phyloP scores from a whole-genome alignment of 1,140 invertebrate species.

The Gryllus bimaculatus region DNA sequence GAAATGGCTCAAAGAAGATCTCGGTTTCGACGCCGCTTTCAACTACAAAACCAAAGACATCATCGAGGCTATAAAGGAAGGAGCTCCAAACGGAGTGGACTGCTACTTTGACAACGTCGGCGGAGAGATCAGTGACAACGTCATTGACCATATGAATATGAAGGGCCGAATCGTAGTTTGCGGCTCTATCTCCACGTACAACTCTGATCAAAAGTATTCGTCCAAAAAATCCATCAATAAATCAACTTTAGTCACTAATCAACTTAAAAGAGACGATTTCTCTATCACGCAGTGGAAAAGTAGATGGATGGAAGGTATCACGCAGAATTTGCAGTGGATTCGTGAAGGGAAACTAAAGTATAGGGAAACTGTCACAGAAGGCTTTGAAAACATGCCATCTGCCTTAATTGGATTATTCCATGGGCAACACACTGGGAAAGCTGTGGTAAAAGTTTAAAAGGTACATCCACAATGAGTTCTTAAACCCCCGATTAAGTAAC shows the following conservation, averaged over 20 bases:
- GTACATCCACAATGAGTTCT: too few species aligned
- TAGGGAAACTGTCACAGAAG: conserved; percentile 47
- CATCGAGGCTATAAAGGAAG: conserved; percentile 42
- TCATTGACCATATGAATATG: conserved; percentile 51
- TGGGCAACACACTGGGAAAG: conserved; percentile 54
- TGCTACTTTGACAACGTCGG: conserved; percentile 70
- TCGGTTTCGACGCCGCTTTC: conserved; percentile 56
- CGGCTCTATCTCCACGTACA: conserved; percentile 53
- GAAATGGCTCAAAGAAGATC: conserved; percentile 50
- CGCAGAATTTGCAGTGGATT: conserved; percentile 45
- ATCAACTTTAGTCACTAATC: conserved; percentile 39
- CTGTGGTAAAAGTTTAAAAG: conserved; percentile 42
- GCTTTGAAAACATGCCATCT: conserved; percentile 53
- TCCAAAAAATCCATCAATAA: conserved; percentile 38
- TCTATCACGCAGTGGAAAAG: conserved; percentile 39
- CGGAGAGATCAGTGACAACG: conserved; percentile 48
- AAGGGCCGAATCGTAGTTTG: conserved; percentile 52
- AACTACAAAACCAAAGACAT: conserved; percentile 60
- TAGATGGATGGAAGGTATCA: conserved; percentile 43
- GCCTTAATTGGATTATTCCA: conserved; percentile 51
- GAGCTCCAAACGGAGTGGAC: conserved; percentile 55
- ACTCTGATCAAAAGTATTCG: conserved; percentile 33
- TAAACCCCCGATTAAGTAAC: too few species aligned
- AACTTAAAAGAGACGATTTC: conserved; percentile 55
- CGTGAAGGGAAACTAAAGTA: conserved; percentile 44